Evolutionary conservation across 2,797 vertebrate genomes (phyloP), one percentile per base, ranked within the genome.

Genomic region (Sebastes kiyomatsui): DNA sequence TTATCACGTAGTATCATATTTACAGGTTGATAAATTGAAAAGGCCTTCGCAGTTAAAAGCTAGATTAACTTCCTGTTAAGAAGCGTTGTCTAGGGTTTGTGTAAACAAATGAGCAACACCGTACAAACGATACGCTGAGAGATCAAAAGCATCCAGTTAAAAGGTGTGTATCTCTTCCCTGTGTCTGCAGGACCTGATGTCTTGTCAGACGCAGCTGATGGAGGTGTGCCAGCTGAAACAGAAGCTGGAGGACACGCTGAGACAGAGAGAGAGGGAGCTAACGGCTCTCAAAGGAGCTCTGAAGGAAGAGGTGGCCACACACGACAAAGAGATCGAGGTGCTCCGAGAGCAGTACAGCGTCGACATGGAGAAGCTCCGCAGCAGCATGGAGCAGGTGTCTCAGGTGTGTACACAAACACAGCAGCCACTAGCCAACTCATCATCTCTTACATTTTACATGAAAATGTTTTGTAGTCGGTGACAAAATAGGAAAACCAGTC

Each of bases 241-340:
- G 90, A 95, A 93, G 77, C 90, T 96, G 83, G 98, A 99, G 72
- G 98, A 99, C 54, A 92, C 91, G 2, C 91, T 98, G 52, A 93
- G 96, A 49, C 97, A 97, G 85, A 90, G 96, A 60, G 98, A 98
- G 88, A 91, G 98, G 73, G 98, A 98, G 90, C 94, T 99, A 64
- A 98, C 97, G 0, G 98, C 97, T 8, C 92, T 99, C 79, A 98
- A 98, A 80, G 98, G 98, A 7, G 98, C 96, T 7, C 95, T 99
- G 83, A 98, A 99, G 93, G 97, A 98, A 4, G 98, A 99, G 94
- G 98, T 99, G 92, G 95, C 97, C 42, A 95, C 92, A 0, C 97
- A 97, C 0, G 98, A 99, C 94, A 93, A 94, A 75, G 97, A 98
- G 87, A 94, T 98, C 0, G 98, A 99, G 72, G 88, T 58, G 0